phyloP scores from a whole-genome alignment of 2,888 invertebrate genomes.

The Ditula angustiorana region DNA sequence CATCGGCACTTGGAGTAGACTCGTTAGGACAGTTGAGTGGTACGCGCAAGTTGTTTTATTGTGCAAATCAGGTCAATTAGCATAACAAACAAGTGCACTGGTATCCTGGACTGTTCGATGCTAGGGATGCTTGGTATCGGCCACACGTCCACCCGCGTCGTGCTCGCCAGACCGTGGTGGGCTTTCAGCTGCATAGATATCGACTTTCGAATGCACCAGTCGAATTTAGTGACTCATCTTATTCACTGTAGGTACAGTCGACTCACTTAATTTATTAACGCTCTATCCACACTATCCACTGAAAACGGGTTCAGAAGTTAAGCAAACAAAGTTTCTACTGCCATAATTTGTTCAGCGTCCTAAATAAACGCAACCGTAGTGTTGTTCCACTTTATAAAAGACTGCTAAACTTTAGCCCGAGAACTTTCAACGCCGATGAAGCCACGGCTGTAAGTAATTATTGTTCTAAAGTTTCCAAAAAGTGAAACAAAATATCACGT shows the following conservation, averaged over 20 bases:
- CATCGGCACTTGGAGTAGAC: constrained; percentile 46
- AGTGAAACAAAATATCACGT: constrained; percentile 11
- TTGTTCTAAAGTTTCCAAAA: neutral
- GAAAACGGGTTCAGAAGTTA: neutral
- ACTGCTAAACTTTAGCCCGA: neutral
- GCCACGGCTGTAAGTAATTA: neutral
- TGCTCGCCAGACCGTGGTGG: constrained; percentile 74
- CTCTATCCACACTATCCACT: neutral
- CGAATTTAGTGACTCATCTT: constrained; percentile 18
- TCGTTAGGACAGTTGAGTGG: constrained; percentile 65
- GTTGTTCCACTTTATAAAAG: neutral
- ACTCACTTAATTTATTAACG: neutral
- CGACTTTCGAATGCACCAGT: constrained; percentile 49
- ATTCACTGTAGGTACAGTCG: neutral
- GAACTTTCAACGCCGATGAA: neutral
- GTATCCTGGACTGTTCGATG: constrained; percentile 38
- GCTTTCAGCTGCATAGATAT: constrained; percentile 61
- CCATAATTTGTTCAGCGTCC: neutral
- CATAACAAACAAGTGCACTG: constrained; percentile 73
- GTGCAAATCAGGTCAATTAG: constrained; percentile 79
- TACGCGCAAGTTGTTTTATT: constrained; percentile 70
- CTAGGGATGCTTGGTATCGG: constrained; percentile 66
- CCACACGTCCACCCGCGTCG: constrained; percentile 69
- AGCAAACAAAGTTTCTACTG: neutral
- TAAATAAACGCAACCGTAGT: constrained; percentile 6